These are phyloP conservation scores for Meteorus sp. DNA, from an alignment of 1,140 invertebrate genomes.

Conservation along the genomic window DNA sequence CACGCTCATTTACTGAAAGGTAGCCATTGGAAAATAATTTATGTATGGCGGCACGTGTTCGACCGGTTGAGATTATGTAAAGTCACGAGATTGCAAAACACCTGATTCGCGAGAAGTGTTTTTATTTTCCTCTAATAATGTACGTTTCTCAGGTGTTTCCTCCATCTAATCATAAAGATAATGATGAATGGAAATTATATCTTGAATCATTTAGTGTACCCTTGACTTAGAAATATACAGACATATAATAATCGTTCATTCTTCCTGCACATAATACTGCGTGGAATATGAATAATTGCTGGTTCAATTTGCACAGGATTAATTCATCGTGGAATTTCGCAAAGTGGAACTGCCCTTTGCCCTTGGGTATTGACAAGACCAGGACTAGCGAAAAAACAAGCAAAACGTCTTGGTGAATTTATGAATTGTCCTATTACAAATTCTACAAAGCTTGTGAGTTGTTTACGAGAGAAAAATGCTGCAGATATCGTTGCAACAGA, in stretches of 20 bases:
- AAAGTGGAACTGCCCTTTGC: slow-evolving; percentile 78
- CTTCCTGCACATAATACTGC: neutral
- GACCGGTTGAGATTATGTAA: no score
- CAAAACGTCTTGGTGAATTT: slow-evolving; percentile 64
- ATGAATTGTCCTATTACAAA: slow-evolving; percentile 62
- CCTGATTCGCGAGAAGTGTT: no score
- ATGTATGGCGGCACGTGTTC: no score
- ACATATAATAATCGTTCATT: slow-evolving; percentile 3
- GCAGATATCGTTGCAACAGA: slow-evolving; percentile 66
- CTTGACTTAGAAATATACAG: no score
- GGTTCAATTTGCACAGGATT: slow-evolving; percentile 58
- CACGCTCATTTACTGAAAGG: no score
- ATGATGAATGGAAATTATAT: no score
- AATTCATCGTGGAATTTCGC: slow-evolving; percentile 74
- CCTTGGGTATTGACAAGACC: slow-evolving; percentile 73
- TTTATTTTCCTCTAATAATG: no score
- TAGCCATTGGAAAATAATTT: no score
- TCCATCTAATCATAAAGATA: no score
- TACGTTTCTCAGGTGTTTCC: no score
- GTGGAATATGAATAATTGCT: neutral
- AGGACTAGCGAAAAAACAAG: slow-evolving; percentile 64
- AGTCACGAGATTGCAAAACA: no score
- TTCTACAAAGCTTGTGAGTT: slow-evolving; percentile 61
- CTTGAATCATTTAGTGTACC: no score
- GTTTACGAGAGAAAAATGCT: slow-evolving; percentile 63